These are phyloP conservation scores for Equus przewalskii DNA, from an alignment of 2,113 vertebrate species.

Conservation along the genomic window DNA sequence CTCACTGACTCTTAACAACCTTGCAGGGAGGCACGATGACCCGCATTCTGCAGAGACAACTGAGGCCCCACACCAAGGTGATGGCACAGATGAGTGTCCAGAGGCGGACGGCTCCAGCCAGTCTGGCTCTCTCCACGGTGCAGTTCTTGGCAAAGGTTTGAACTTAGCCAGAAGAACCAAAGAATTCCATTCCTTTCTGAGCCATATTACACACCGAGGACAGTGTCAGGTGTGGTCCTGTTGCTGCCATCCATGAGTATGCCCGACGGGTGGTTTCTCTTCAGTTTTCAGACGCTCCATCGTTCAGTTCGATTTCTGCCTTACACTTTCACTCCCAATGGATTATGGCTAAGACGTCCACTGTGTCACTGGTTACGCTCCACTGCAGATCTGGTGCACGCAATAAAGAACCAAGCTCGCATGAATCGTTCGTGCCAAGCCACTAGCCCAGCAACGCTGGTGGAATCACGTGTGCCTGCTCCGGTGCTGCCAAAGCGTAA, in stretches of 20 bases:
- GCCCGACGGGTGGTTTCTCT: not conserved
- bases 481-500: not conserved
- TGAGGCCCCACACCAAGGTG: not conserved
- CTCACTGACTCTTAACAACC: not conserved
- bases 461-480: not conserved
- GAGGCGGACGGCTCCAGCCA: too few relatives aligned
- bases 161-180: not conserved
- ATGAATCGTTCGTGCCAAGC: too few relatives aligned
- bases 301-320: not conserved
- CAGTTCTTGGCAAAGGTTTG: not conserved
- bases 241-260: too few relatives aligned
- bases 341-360: not conserved
- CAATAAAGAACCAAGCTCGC: not conserved
- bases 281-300: not conserved
- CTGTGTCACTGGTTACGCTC: rapidly evolving
- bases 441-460: not conserved
- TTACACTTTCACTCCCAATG: not conserved
- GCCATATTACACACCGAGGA: not conserved
- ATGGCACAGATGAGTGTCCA: too few relatives aligned
- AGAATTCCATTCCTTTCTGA: not conserved
- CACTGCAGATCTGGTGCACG: not conserved
- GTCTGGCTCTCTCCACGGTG: not conserved
- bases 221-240: not conserved
- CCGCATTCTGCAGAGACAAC: not conserved
- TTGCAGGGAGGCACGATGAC: not conserved